phyloP scores from a whole-genome alignment of 1,140 invertebrate genomes.

The Ips nitidus region DNA sequence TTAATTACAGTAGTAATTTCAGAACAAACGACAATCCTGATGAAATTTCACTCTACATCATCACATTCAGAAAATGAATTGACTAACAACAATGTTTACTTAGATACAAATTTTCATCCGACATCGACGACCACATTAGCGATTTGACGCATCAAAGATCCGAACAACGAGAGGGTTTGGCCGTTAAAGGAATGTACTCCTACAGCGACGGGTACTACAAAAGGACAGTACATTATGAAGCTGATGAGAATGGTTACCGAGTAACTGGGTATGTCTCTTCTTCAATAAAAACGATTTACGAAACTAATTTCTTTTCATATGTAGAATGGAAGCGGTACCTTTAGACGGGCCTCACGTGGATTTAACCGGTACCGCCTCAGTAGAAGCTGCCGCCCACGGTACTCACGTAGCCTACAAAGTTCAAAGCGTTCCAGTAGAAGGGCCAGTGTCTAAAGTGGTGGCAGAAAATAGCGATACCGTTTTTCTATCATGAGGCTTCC shows the following conservation, averaged over 20 bases:
- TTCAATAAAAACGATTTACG: neutral
- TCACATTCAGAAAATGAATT: too few relatives aligned
- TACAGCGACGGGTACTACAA: constrained; percentile 60
- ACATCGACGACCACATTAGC: constrained; percentile 57
- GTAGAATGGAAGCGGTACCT: constrained; percentile 46
- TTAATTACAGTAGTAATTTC: too few relatives aligned
- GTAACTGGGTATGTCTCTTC: constrained; percentile 54
- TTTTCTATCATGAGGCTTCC: too few relatives aligned
- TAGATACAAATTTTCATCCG: constrained; percentile 55
- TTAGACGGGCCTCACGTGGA: constrained; percentile 55
- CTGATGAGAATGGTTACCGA: constrained; percentile 62
- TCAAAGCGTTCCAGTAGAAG: constrained; percentile 44
- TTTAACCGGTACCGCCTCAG: constrained; percentile 54
- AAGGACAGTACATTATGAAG: constrained; percentile 59
- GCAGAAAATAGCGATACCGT: neutral
- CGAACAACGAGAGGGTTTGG: constrained; percentile 57
- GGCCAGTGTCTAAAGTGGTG: constrained; percentile 40
- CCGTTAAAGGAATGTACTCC: constrained; percentile 56
- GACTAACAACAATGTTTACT: neutral
- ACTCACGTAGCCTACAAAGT: constrained; percentile 49
- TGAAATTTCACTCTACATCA: too few relatives aligned
- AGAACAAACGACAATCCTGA: too few relatives aligned
- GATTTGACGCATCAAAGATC: constrained; percentile 54
- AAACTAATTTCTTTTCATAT: neutral
- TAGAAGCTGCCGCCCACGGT: constrained; percentile 51